Percentiles rank a stretch among this genome's conserved stretches.
These are phyloP conservation scores for Adela reaumurella DNA, from an alignment of 2,888 invertebrate species.

Conservation along the genomic window DNA sequence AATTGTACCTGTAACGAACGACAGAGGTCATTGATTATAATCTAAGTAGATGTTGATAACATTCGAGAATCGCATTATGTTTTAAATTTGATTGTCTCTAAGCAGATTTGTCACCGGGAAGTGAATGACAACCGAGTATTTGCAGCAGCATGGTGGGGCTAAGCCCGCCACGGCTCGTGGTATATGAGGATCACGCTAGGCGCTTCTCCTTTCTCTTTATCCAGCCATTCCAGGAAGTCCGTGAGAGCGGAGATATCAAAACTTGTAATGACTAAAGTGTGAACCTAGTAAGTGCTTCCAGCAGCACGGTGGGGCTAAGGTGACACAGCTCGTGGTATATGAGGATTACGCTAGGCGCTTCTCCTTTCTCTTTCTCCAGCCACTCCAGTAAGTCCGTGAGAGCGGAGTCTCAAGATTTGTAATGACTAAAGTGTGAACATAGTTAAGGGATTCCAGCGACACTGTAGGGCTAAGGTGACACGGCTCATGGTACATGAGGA, in stretches of 20 bases:
- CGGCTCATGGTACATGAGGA: slow-evolving; percentile 62
- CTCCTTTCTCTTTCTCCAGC: slow-evolving; percentile 58
- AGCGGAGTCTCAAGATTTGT: slow-evolving; percentile 65
- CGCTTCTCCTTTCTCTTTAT: slow-evolving; percentile 53
- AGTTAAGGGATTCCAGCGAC: slow-evolving; percentile 59
- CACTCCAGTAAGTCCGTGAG: slow-evolving; percentile 60
- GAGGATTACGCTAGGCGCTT: slow-evolving; percentile 55
- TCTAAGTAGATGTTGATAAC: too few relatives aligned
- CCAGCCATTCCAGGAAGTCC: slow-evolving; percentile 62
- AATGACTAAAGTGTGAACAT: too few relatives aligned
- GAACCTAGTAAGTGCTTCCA: slow-evolving; percentile 59
- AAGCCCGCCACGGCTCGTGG: slow-evolving; percentile 60
- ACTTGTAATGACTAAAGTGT: too few relatives aligned
- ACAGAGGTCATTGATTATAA: too few relatives aligned
- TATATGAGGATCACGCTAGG: slow-evolving; percentile 60
- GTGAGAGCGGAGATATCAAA: slow-evolving; percentile 61
- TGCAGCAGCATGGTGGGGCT: slow-evolving; percentile 62
- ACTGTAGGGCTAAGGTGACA: slow-evolving; percentile 60
- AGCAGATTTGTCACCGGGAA: too few relatives aligned
- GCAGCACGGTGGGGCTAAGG: slow-evolving; percentile 59
- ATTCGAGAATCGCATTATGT: too few relatives aligned
- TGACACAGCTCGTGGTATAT: slow-evolving; percentile 62
- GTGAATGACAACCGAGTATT: too few relatives aligned
- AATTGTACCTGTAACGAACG: slow-evolving; percentile 61
- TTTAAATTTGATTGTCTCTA: too few relatives aligned